Base-by-base conservation (phyloP, 2,888 invertebrate species). In the Lycia hirtaria region DNA sequence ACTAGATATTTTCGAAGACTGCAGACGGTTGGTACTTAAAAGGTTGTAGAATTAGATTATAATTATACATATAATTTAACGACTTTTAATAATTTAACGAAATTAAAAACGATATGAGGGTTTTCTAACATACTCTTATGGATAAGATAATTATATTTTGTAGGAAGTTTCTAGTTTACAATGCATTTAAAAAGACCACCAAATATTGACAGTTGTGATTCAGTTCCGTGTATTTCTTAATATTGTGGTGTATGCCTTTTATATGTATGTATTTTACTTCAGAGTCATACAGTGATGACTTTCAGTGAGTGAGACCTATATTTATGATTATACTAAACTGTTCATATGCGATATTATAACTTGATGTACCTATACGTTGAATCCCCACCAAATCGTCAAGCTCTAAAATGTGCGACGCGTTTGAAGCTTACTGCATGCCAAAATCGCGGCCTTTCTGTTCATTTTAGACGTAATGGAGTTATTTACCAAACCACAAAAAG, bases 1-100 rank as follows among this genome's bases (percentile, higher is more conserved):
- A 52, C 10, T 44, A 30, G 26, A 51, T 14, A 47, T 33, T 22
- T 10, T 22, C 9, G 40, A 67, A 67, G 67, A 63, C 65, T 67
- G 67, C 22, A 38, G 7, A 35, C 28, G 62, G 55, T 59, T 60
- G 37, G 63, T 62, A 62, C 56, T 60, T 65, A 63, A 35, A 54
- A 48, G 63, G 60, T 67, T 67, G 62, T 67, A 62, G 56, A 48
- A 22, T 12, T 45, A 54, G 40, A 45, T 12, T 24, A 26, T 52
- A 44, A 22, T 28, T 22, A 6, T 6, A 3, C 5, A 40, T 49
- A 56, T 52, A 43, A 48, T 52, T 37, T 43, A 43, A 30, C 33
- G 28, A 43, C 30, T 47, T 47, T 35, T 43, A 40, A 28, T 50
- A 1, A 41, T 52, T 53, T 56, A 38, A 47, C 12, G 4, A 47